Evolutionary conservation across 2,888 invertebrate genomes (phyloP).

Genomic region (Euphydryas editha): DNA sequence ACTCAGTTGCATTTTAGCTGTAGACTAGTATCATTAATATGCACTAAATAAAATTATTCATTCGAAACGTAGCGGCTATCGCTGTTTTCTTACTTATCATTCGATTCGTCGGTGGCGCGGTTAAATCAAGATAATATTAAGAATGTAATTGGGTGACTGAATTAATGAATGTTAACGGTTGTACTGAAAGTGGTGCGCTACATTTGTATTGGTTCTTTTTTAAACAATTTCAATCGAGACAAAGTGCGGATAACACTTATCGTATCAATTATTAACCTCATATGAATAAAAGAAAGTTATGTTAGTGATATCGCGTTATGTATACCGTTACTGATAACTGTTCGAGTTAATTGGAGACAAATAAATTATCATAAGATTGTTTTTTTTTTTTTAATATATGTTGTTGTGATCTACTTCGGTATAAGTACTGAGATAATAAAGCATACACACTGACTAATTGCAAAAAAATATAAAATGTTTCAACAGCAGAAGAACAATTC

Average conservation of each 20-base stretch:
- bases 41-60: too few species aligned
- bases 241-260: conserved; percentile 9
- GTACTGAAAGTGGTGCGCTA: conserved; percentile 16
- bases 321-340: conserved; percentile 6
- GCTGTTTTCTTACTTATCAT: not conserved
- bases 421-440: too few species aligned
- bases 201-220: conserved; percentile 19
- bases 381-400: too few species aligned
- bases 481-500: too few species aligned
- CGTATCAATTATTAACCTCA: not conserved
- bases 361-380: not conserved
- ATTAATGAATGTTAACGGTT: conserved; percentile 29
- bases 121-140: conserved; percentile 18
- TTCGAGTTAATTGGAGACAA: not conserved
- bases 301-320: not conserved
- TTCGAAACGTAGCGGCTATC: too few species aligned
- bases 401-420: too few species aligned
- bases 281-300: not conserved
- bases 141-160: conserved; percentile 26
- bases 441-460: too few species aligned
- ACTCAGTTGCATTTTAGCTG: too few species aligned
- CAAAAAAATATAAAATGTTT: too few species aligned
- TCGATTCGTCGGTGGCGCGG: conserved; percentile 6
- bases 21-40: too few species aligned
- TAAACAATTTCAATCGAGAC: conserved; percentile 6